Percentiles rank a stretch among this genome's conserved stretches.
Evolutionary conservation across 2,113 vertebrate species (phyloP).

Genomic region (Pagrus major): DNA sequence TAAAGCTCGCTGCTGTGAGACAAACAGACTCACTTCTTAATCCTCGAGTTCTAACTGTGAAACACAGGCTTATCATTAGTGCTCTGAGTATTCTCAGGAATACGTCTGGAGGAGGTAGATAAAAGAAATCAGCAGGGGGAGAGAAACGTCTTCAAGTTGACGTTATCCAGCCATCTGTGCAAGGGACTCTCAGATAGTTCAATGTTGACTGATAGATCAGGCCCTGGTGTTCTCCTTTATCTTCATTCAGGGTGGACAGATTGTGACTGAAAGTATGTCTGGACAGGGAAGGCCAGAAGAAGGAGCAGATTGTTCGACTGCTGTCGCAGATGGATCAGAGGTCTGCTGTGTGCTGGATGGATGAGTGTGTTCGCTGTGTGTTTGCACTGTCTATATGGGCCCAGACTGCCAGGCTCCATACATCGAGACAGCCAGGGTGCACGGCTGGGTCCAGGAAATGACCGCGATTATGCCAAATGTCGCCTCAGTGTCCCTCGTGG

Average conservation of each 20-base stretch:
- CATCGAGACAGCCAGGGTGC: conserved; percentile 58
- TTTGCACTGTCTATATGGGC: conserved; percentile 60
- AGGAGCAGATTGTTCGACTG: conserved; percentile 81
- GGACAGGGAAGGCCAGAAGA: conserved; percentile 77
- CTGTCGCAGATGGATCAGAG: conserved; percentile 72
- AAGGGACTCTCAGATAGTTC: conserved; percentile 72
- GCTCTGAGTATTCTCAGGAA: conserved; percentile 59
- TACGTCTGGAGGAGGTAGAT: conserved; percentile 69
- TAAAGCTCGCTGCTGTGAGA: conserved; percentile 8
- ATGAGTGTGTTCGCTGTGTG: conserved; percentile 74
- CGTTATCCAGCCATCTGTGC: conserved; percentile 84
- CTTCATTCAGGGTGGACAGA: conserved; percentile 80
- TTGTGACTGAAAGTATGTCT: conserved; percentile 79
- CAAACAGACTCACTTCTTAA: conserved; percentile 21
- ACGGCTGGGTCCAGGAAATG: conserved; percentile 72
- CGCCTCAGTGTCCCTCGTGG: conserved; percentile 50
- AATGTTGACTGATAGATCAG: conserved; percentile 84
- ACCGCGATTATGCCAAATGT: conserved; percentile 72
- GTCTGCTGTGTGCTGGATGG: conserved; percentile 67
- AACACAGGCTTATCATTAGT: conserved; percentile 55
- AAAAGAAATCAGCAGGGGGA: conserved; percentile 52
- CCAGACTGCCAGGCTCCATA: conserved; percentile 82
- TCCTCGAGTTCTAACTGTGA: conserved; percentile 41
- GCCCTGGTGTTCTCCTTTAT: conserved; percentile 86
- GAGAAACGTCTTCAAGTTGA: conserved; percentile 74